Conservation (phyloP, 1,140 invertebrate species). For the Drosophila melanogaster region DNA sequence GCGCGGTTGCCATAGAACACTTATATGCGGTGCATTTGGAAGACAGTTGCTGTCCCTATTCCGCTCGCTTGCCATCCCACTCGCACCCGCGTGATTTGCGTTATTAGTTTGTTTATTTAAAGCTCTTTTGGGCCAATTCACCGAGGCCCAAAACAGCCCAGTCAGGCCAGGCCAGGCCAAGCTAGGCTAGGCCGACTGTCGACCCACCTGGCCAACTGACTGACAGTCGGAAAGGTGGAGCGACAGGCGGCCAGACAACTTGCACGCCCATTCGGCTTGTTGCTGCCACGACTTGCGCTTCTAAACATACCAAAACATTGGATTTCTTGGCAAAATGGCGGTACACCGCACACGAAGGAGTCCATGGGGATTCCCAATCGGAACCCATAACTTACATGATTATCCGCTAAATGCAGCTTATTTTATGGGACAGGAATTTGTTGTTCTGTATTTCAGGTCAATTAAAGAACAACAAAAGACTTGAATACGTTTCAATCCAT, state of each 20-base stretch:
- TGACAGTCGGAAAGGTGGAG: constrained; percentile 33
- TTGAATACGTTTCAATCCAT: too few relatives aligned
- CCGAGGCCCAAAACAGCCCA: constrained; percentile 53
- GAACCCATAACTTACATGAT: neutral
- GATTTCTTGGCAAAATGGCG: constrained; percentile 35
- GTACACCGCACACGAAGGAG: constrained; percentile 23
- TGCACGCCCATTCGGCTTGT: constrained; percentile 39
- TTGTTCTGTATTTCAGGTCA: too few relatives aligned
- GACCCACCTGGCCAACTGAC: constrained; percentile 29
- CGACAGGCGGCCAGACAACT: constrained; percentile 36
- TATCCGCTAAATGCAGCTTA: neutral
- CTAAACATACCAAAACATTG: constrained; percentile 79
- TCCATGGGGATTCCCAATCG: constrained; percentile 1
- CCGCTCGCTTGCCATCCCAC: constrained; percentile 4
- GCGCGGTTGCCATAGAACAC: constrained; percentile 77
- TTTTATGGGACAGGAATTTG: neutral
- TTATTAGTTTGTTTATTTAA: constrained; percentile 83
- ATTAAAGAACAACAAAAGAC: too few relatives aligned
- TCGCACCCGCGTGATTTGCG: constrained; percentile 69
- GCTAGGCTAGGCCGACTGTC: constrained; percentile 16
- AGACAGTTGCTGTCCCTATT: constrained; percentile 46
- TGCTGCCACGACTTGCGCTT: constrained; percentile 44
- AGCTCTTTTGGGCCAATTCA: constrained; percentile 69
- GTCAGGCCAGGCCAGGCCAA: constrained; percentile 31
- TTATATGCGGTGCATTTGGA: constrained; percentile 36